Base-by-base conservation (phyloP, 1,140 invertebrate species). In the Drosophila erecta region DNA sequence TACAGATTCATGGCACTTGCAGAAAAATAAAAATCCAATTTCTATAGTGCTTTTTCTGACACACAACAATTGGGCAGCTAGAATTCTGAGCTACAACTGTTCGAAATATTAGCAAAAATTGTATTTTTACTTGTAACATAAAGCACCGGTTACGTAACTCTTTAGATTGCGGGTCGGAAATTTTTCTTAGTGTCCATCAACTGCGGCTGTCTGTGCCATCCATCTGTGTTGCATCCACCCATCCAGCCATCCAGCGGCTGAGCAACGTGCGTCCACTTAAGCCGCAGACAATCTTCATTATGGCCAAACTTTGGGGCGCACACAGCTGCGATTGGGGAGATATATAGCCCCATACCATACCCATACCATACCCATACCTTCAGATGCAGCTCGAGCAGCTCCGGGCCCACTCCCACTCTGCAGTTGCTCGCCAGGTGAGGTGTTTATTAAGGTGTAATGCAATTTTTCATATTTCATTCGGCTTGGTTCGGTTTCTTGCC, bases 391-490 rank as follows among this genome's bases (percentile, higher is more conserved):
- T 38, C 44, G 47, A 61, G 61, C 53, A 38, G 59, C 24, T 40
- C 15, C 59, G 37, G 47, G 61, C 56, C 69, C 57, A 73, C 65
- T 38, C 43, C 46, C 53, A 40, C 27, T 66, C 24, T 10, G 30
- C 41, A 35, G 60, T 24, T 41, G 57, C 59, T 70, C 69, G 76
- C 84, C 76, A 87, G 85, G 70, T 89, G 84, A 89, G 84, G 84
- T 89, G 84, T 89, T 89, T 89, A 89, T 89, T 89, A 89, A 87
- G 84, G 84, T 87, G 84, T 87, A 87, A 87, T 87, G 84, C 84
- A 89, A 87, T 87, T 87, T 89, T 87, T 87, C 83, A 87, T 87
- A 89, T 83, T 89, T 87, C 70, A 81, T 70, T 86, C 74, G 54
- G 62, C 20, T 70, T 72, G 70, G 50, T 59, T 70, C 50, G 56